These are phyloP conservation scores for Pseudanteris insignis DNA, from an alignment of 2,888 invertebrate genomes.

Conservation along the genomic window DNA sequence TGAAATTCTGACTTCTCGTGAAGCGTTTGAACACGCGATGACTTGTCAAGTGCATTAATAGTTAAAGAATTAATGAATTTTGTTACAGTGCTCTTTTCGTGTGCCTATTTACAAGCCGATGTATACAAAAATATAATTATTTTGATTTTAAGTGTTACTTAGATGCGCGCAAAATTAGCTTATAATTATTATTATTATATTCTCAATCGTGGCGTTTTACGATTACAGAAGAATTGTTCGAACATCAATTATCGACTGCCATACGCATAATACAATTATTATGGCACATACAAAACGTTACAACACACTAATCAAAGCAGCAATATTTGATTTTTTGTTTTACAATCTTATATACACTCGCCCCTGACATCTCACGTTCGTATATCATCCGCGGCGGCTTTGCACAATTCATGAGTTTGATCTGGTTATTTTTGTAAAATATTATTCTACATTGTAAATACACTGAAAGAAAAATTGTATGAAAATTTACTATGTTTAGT, in stretches of 20 bases:
- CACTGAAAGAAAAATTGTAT: too few species aligned
- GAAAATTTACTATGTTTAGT: background rate
- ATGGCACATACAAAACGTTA: slow-evolving; percentile 36
- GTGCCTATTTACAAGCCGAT: slow-evolving; percentile 24
- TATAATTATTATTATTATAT: slow-evolving; percentile 7
- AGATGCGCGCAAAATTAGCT: slow-evolving; percentile 15
- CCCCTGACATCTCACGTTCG: too few species aligned
- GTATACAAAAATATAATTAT: slow-evolving; percentile 38
- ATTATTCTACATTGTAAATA: too few species aligned
- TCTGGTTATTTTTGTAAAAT: too few species aligned
- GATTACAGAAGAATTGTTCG: slow-evolving; percentile 9
- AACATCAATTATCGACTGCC: slow-evolving; percentile 18
- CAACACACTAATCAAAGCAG: slow-evolving; percentile 13
- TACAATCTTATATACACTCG: slow-evolving; percentile 10
- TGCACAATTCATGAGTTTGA: too few species aligned
- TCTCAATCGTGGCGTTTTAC: too few species aligned
- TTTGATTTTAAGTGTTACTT: slow-evolving; percentile 32
- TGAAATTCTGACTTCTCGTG: too few species aligned
- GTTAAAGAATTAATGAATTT: too few species aligned
- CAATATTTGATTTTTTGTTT: slow-evolving; percentile 24
- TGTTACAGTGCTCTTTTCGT: too few species aligned
- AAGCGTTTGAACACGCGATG: too few species aligned
- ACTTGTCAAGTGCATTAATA: too few species aligned
- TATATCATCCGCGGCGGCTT: background rate
- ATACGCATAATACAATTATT: slow-evolving; percentile 28